These are phyloP conservation scores for Lepisosteus oculatus DNA, from an alignment of 2,113 vertebrate genomes.

Conservation along the genomic window DNA sequence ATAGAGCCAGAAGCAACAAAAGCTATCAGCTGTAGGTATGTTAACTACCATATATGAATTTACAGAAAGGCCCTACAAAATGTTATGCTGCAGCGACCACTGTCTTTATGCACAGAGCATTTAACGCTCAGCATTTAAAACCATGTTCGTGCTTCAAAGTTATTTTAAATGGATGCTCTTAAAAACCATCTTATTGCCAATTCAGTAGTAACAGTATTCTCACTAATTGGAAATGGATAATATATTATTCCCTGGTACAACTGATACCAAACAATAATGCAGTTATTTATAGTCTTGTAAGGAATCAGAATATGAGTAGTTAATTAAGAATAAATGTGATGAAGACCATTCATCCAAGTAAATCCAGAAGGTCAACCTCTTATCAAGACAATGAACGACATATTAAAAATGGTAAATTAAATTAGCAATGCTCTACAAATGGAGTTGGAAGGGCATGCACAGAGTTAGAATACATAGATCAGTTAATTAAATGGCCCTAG, in stretches of 20 bases:
- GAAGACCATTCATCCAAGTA: constrained; percentile 26
- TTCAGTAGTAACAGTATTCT: constrained; percentile 18
- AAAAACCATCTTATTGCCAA: constrained; percentile 18
- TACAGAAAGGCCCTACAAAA: too few species aligned
- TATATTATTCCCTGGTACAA: constrained; percentile 34
- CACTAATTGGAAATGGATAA: constrained; percentile 42
- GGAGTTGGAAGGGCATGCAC: not conserved
- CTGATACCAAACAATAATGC: constrained; percentile 43
- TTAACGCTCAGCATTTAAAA: too few species aligned
- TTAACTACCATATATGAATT: too few species aligned
- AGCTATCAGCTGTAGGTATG: too few species aligned
- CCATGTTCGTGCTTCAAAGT: not conserved
- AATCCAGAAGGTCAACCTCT: constrained; percentile 33
- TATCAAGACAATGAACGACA: constrained; percentile 14
- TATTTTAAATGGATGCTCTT: not conserved
- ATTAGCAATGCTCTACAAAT: not conserved
- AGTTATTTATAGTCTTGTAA: constrained; percentile 41
- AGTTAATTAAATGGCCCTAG: constrained; percentile 3
- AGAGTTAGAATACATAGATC: not conserved
- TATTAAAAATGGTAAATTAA: constrained; percentile 3
- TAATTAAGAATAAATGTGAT: constrained; percentile 47
- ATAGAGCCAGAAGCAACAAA: too few species aligned
- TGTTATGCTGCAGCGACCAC: too few species aligned
- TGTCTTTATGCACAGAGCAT: too few species aligned
- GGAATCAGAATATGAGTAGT: constrained; percentile 32